A percentile compares a stretch with the other conserved stretches of the same genome.
These are phyloP conservation scores for Stramonita haemastoma DNA, from an alignment of 2,888 invertebrate genomes.

Conservation along the genomic window DNA sequence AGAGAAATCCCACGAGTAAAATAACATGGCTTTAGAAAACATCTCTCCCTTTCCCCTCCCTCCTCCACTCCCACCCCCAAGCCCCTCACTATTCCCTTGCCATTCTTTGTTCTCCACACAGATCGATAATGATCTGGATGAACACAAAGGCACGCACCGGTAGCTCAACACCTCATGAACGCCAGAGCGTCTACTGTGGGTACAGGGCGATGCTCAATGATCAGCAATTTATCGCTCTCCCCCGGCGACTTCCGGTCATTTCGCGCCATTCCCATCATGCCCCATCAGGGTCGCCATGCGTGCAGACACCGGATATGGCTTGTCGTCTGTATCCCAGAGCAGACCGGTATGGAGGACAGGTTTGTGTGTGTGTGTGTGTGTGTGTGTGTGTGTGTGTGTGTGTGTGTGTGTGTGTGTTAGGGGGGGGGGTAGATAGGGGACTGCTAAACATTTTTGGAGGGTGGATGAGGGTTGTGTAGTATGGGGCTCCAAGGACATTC, in stretches of 20 bases:
- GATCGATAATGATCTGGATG: too few species aligned
- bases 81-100: too few species aligned
- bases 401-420: background rate
- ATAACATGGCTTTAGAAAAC: too few species aligned
- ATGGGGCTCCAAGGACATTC: background rate
- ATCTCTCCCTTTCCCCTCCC: too few species aligned
- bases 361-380: background rate
- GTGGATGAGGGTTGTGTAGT: background rate
- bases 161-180: background rate
- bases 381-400: background rate
- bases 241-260: background rate
- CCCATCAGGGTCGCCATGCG: background rate
- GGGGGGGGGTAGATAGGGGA: background rate
- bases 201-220: background rate
- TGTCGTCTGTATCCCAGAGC: conserved; percentile 1
- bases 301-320: conserved; percentile 13
- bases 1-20: too few species aligned
- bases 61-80: too few species aligned
- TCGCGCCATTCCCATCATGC: conserved; percentile 21
- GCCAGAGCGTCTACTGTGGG: background rate
- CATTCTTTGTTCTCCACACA: too few species aligned
- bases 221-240: conserved; percentile 14
- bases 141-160: background rate
- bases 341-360: background rate
- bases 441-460: background rate